Evolutionary conservation across 2,797 vertebrate genomes (phyloP).

Genomic region (Tenualosa ilisha): DNA sequence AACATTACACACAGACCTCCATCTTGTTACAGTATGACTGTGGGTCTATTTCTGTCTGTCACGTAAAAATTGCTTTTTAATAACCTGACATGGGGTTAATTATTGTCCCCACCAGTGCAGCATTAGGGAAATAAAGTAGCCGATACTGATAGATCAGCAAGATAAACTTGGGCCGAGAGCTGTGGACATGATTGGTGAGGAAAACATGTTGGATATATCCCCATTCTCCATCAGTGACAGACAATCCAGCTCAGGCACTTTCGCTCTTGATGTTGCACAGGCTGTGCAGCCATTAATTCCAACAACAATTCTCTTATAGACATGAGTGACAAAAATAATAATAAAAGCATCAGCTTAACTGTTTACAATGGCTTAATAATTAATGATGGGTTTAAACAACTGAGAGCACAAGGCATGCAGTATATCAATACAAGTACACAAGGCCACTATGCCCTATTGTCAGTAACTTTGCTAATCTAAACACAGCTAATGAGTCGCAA

Average conservation of each 20-base stretch:
- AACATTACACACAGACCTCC: slow-evolving; percentile 50
- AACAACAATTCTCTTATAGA: background rate
- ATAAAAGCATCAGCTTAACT: slow-evolving; percentile 31
- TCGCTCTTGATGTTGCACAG: background rate
- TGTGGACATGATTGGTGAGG: slow-evolving; percentile 59
- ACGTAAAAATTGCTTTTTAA: slow-evolving; percentile 83
- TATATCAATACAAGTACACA: background rate
- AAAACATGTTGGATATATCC: slow-evolving; percentile 55
- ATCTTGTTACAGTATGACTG: slow-evolving; percentile 77
- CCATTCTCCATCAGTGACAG: slow-evolving; percentile 73
- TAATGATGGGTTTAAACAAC: slow-evolving; percentile 3
- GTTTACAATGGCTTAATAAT: slow-evolving; percentile 35
- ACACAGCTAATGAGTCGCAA: slow-evolving; percentile 16
- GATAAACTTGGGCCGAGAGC: slow-evolving; percentile 67
- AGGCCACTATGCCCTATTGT: background rate
- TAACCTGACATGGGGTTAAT: slow-evolving; percentile 74
- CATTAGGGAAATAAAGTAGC: slow-evolving; percentile 78
- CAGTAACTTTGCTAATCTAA: slow-evolving; percentile 22
- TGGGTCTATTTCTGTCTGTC: slow-evolving; percentile 80
- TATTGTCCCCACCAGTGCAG: slow-evolving; percentile 70
- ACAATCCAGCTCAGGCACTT: slow-evolving; percentile 42
- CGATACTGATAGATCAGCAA: slow-evolving; percentile 77
- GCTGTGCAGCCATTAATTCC: background rate
- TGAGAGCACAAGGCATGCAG: background rate
- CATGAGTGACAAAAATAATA: background rate